Conservation (phyloP, 2,797 vertebrate genomes). For the Thamnophis elegans region DNA sequence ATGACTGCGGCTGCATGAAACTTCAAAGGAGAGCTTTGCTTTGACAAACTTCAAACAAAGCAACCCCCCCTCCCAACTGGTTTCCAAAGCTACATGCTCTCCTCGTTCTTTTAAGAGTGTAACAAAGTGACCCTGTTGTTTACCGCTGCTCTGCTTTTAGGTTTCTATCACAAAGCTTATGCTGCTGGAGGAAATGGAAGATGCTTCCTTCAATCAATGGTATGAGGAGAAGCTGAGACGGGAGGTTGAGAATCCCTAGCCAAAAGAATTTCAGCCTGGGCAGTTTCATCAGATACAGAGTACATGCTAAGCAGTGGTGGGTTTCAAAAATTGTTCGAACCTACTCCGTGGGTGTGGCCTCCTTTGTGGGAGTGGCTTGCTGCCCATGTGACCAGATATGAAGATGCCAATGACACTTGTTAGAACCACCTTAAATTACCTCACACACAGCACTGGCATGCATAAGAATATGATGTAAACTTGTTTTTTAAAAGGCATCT, state of each 20-base stretch:
- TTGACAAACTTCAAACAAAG: not conserved
- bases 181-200: not conserved
- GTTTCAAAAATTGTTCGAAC: too few relatives aligned
- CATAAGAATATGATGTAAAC: too few relatives aligned
- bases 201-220: not conserved
- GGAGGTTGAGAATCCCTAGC: not conserved
- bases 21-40: not conserved
- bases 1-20: not conserved
- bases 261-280: not conserved
- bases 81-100: not conserved
- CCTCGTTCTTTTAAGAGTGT: not conserved
- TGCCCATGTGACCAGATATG: too few relatives aligned
- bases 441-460: too few relatives aligned
- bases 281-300: not conserved
- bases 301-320: not conserved
- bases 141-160: not conserved
- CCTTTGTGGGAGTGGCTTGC: too few relatives aligned
- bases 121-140: not conserved
- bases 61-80: not conserved
- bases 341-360: too few relatives aligned
- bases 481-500: too few relatives aligned
- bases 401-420: too few relatives aligned
- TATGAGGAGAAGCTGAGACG: not conserved
- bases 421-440: too few relatives aligned
- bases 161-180: not conserved